Evolutionary conservation across 2,797 vertebrate species (phyloP), one percentile per base, ranked within the genome.

Genomic region (Loriculus beryllinus): DNA sequence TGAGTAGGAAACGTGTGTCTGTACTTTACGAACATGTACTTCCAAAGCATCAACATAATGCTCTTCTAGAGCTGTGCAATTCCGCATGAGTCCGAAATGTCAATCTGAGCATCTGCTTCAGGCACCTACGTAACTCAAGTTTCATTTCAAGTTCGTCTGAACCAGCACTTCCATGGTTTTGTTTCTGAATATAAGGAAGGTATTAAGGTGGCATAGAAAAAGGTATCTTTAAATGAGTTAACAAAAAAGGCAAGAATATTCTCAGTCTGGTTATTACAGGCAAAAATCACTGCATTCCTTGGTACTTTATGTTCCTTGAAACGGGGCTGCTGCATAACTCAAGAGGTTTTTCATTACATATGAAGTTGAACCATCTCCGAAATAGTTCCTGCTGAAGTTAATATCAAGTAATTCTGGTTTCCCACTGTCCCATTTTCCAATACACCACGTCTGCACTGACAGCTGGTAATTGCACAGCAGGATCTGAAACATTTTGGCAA

Each of bases 401-500:
- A 2, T n/a, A 90, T 64, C n/a, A 54, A 90, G 49, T 76, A 63
- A 48, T 79, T 90, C n/a, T 91, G 82, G 84, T 65, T 95, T 94
- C 77, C 82, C 83, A 82, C 48, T n/a, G 12, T 64, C 64, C n/a
- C 37, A 33, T 77, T 95, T 95, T 95, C 86, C 85, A 91, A 67
- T 56, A 91, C 15, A 67, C 26, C 57, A 75, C 69, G 87, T 76
- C 71, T 90, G 72, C 85, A 63, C 80, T 83, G 91, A 90, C 89
- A 83, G 56, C 82, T 93, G 67, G 69, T 80, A 96, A 93, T n/a
- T 91, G 94, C 86, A 91, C 49, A 0, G 67, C 80, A 95, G 89
- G 82, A 94, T 76, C 82, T 3, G 2, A 91, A 95, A 83, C 59
- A 60, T 79, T 83, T 80, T 96, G 91, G 94, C 93, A 94, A 48